Conservation (phyloP, 1,140 invertebrate genomes). For the Heliothis virescens region DNA sequence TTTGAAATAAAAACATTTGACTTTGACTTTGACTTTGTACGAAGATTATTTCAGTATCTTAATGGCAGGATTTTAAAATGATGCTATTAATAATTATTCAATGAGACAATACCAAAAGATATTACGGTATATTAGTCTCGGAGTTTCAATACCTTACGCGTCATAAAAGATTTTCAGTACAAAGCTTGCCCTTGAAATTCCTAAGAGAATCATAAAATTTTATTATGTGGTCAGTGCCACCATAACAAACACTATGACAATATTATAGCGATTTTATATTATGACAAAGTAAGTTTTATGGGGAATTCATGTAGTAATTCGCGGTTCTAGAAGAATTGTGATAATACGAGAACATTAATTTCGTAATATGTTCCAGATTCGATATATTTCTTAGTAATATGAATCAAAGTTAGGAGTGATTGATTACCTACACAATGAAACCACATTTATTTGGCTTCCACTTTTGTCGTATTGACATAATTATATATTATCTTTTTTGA, state of each 20-base stretch:
- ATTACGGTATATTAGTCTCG: background rate
- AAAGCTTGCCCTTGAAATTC: conserved; percentile 8
- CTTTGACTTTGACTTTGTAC: too few relatives aligned
- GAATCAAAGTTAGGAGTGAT: too few relatives aligned
- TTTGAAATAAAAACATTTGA: too few relatives aligned
- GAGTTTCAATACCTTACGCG: conserved; percentile 11
- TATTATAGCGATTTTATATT: background rate
- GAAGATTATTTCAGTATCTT: background rate
- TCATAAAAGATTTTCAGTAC: conserved; percentile 3
- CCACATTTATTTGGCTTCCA: too few relatives aligned
- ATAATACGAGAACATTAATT: background rate
- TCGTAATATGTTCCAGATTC: background rate
- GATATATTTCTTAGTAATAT: background rate
- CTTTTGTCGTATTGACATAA: too few relatives aligned
- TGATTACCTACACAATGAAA: too few relatives aligned
- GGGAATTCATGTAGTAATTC: background rate
- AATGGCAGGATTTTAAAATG: too few relatives aligned
- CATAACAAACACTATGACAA: background rate
- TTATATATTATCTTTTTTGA: too few relatives aligned
- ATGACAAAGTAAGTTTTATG: conserved; percentile 5
- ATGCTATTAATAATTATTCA: background rate
- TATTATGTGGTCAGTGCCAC: background rate
- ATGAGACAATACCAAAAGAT: background rate
- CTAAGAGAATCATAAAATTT: background rate
- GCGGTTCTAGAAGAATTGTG: background rate